Evolutionary conservation across 2,797 vertebrate species (phyloP), one percentile per base, ranked within the genome.

Genomic region (Chaetophractus vellerosus): DNA sequence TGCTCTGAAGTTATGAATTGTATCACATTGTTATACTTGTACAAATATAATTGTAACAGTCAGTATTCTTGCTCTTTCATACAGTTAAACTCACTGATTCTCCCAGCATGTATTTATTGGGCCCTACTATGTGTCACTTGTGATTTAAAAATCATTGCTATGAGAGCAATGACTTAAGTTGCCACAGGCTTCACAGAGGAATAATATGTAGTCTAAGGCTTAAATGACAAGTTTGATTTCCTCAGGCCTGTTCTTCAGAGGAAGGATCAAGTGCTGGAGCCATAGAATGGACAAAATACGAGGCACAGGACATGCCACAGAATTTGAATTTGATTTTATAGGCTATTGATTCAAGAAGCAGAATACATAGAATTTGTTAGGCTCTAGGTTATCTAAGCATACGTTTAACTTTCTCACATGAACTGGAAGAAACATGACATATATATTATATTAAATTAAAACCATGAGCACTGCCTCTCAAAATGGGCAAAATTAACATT

Each of bases 381-480:
- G 63, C 66, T 84, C 61, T 89, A 52, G 50, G 24, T 72, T 88
- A 81, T 88, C 28, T 14, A 88, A 71, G 45, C 36, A 41, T 92
- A 21, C 81, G 66, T 89, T 93, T 92, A 79, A 76, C 38, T 76
- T n/a, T 92, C 0, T 71, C 66, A 55, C 50, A 72, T 55, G 61
- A 64, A 81, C n/a, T 88, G 50, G 72, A 21, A 68, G 75, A 81
- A 90, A 64, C 6, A 19, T 75, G 88, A 12, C 21, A 63, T 41
- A 31, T 76, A 28, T 55, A 26, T 61, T 15, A 68, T 75, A 50
- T 26, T 28, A 96, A 71, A 90, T 84, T 75, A 91, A 94, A 93
- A 38, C 66, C 38, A 76, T 57, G 15, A 80, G 38, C 48, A 36
- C 18, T 81, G 16, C 31, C 28, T 90, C 45, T 90, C 52, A 52